A percentile compares a stretch with the other conserved stretches of the same genome.
phyloP scores from a whole-genome alignment of 2,888 invertebrate genomes.

The Ennomos erosarius region DNA sequence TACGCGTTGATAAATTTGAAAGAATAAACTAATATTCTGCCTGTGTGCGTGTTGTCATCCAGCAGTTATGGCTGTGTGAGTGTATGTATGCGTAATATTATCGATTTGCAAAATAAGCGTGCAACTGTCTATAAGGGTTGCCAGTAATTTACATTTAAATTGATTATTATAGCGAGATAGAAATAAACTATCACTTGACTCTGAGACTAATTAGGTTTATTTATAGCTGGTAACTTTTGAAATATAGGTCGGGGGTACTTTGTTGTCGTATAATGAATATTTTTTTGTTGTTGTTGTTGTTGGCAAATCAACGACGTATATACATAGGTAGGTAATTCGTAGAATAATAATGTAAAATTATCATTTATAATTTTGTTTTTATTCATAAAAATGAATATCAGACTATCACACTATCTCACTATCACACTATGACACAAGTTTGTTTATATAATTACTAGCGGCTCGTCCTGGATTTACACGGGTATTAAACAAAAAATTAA shows the following conservation, averaged over 20 bases:
- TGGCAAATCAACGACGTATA: conserved; percentile 5
- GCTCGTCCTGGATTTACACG: too few species aligned
- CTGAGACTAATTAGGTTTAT: conserved; percentile 44
- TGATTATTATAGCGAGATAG: conserved; percentile 49
- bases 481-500: too few species aligned
- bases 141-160: conserved; percentile 67
- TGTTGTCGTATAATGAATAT: conserved; percentile 29
- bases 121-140: conserved; percentile 46
- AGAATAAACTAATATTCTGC: conserved; percentile 30
- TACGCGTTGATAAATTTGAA: conserved; percentile 52
- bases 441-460: too few species aligned
- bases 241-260: conserved; percentile 30
- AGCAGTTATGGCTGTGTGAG: not conserved
- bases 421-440: too few species aligned
- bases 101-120: conserved; percentile 55
- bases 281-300: too few species aligned
- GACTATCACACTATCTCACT: too few species aligned
- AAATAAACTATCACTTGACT: conserved; percentile 50
- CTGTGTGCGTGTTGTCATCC: too few species aligned
- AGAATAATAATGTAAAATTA: not conserved
- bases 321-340: conserved; percentile 1
- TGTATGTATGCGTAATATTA: conserved; percentile 31
- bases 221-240: conserved; percentile 39
- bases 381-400: too few species aligned
- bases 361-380: too few species aligned